Conservation (phyloP, 1,140 invertebrate genomes). For the Zophobas atratus region DNA sequence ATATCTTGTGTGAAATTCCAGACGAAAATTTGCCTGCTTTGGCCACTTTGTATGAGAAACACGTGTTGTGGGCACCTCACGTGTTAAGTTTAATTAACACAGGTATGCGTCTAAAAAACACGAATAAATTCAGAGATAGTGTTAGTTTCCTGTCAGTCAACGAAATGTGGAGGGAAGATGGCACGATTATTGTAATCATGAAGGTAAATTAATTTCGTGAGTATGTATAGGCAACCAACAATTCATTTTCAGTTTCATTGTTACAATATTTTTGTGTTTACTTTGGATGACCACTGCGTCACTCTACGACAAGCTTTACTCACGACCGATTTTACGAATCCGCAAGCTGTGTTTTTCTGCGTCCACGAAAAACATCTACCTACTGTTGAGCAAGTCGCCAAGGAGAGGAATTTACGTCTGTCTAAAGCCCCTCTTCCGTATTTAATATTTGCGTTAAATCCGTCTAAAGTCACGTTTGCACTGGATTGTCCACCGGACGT, state of each 20-base stretch:
- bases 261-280: conserved; percentile 16
- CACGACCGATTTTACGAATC: background rate
- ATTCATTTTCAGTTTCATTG: conserved; percentile 4
- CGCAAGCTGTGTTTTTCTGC: conserved; percentile 1
- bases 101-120: background rate
- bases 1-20: conserved; percentile 6
- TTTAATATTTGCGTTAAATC: conserved; percentile 11
- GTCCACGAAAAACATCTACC: conserved; percentile 12
- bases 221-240: background rate
- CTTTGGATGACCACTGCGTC: conserved; percentile 1
- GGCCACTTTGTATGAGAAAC: conserved; percentile 5
- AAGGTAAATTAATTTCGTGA: conserved; percentile 8
- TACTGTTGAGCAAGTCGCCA: background rate
- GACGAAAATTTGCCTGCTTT: background rate
- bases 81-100: conserved; percentile 18
- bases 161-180: conserved; percentile 9
- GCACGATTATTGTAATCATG: conserved; percentile 9
- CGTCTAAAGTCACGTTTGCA: background rate
- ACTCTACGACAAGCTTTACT: background rate
- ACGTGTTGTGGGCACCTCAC: conserved; percentile 4
- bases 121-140: conserved; percentile 4
- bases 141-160: background rate
- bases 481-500: background rate
- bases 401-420: background rate
- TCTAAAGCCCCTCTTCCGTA: background rate